Percentiles rank a stretch among this genome's conserved stretches.
These are phyloP conservation scores for Machimus rusticus DNA, from an alignment of 2,888 invertebrate species.

Conservation along the genomic window DNA sequence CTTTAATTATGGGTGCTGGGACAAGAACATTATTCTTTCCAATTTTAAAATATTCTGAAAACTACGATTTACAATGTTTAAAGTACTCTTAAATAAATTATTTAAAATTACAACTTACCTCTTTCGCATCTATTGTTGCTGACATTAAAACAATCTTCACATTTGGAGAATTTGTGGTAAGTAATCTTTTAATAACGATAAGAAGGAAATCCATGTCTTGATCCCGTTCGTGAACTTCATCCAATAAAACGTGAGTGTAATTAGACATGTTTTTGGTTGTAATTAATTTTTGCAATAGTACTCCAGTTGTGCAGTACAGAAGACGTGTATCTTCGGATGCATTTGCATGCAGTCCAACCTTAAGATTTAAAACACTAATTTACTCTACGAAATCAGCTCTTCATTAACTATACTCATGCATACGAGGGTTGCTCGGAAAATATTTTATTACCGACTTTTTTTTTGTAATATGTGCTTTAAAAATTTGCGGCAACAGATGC, in stretches of 20 bases:
- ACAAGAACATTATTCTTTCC: conserved; percentile 49
- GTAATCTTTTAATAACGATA: conserved; percentile 79
- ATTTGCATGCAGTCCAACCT: conserved; percentile 55
- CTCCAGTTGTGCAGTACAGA: conserved; percentile 88
- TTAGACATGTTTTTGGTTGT: conserved; percentile 73
- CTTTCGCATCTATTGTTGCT: conserved; percentile 82
- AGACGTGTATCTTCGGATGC: conserved; percentile 70
- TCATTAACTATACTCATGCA: no score
- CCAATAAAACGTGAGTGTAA: conserved; percentile 89
- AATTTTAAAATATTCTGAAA: conserved; percentile 58
- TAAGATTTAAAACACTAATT: neutral
- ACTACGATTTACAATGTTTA: conserved; percentile 49
- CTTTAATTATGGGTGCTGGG: conserved; percentile 68
- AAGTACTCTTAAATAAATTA: neutral
- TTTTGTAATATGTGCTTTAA: no score
- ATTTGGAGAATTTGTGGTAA: conserved; percentile 69
- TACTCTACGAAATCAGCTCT: no score
- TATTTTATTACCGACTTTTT: no score
- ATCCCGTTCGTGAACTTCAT: conserved; percentile 93
- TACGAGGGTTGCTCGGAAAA: no score
- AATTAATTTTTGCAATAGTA: conserved; percentile 81
- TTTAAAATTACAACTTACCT: conserved; percentile 49
- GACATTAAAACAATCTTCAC: conserved; percentile 90
- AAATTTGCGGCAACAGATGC: no score
- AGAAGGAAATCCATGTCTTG: conserved; percentile 91